Conservation (phyloP, 2,888 invertebrate species). For the Lasioglossum lativentre region DNA sequence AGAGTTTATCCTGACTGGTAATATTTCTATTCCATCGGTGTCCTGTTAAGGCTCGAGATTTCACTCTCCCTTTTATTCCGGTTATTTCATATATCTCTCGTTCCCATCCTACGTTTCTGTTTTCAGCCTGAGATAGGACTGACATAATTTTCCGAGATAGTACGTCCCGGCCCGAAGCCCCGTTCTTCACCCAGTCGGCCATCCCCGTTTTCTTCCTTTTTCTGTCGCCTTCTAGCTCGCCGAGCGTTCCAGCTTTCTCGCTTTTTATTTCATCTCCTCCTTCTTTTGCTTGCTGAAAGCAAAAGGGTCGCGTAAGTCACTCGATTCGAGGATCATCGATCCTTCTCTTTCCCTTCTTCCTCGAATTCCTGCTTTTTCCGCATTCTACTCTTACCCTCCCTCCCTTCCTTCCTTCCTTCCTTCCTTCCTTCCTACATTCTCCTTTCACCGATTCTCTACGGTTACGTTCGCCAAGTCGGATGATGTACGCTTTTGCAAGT, state of each 20-base stretch:
- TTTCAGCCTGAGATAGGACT: constrained; percentile 79
- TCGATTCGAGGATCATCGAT: constrained; percentile 64
- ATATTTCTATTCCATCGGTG: constrained; percentile 75
- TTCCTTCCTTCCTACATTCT: constrained; percentile 13
- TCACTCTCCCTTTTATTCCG: constrained; percentile 78
- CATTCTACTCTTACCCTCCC: not conserved
- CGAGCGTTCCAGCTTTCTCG: constrained; percentile 33
- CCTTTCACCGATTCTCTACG: constrained; percentile 2
- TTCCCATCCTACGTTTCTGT: constrained; percentile 76
- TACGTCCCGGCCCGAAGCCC: constrained; percentile 62
- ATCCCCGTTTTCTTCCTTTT: constrained; percentile 47
- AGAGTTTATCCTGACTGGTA: constrained; percentile 73
- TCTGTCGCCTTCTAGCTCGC: constrained; percentile 59
- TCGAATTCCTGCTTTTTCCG: constrained; percentile 17
- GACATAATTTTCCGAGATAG: constrained; percentile 83
- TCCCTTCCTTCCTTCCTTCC: not conserved
- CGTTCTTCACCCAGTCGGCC: constrained; percentile 29
- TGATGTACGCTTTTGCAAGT: constrained; percentile 59
- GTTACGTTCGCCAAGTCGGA: constrained; percentile 7
- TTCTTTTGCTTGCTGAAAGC: constrained; percentile 71
- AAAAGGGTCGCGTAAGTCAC: constrained; percentile 74
- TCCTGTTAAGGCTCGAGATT: constrained; percentile 67
- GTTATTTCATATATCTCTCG: constrained; percentile 77
- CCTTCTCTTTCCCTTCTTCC: constrained; percentile 21
- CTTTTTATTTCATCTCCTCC: constrained; percentile 48